Evolutionary conservation across 1,140 invertebrate genomes (phyloP).

Genomic region (Vanessa atalanta): DNA sequence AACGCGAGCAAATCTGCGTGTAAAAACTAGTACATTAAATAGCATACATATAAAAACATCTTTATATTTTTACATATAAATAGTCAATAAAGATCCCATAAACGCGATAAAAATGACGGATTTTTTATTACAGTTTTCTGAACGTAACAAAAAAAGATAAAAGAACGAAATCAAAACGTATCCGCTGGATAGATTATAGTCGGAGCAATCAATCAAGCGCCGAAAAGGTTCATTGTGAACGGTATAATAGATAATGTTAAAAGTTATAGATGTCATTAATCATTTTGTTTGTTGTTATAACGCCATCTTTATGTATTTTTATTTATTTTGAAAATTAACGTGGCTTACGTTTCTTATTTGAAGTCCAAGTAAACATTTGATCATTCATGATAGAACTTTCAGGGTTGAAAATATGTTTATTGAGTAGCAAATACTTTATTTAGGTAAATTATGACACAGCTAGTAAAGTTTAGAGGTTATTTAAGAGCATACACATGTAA

Average conservation of each 20-base stretch:
- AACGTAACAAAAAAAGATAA: neutral
- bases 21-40: too few species aligned
- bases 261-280: conserved; percentile 36
- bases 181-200: neutral
- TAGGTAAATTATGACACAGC: too few species aligned
- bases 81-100: neutral
- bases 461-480: too few species aligned
- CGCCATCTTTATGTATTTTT: conserved; percentile 9
- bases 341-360: neutral
- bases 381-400: too few species aligned
- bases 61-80: neutral
- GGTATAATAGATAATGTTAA: conserved; percentile 32
- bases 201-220: conserved; percentile 26
- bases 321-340: conserved; percentile 1
- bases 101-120: neutral
- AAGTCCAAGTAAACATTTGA: neutral
- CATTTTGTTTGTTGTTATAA: conserved; percentile 14
- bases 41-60: too few species aligned
- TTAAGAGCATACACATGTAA: too few species aligned
- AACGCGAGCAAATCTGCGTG: too few species aligned
- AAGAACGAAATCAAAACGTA: neutral
- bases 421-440: too few species aligned
- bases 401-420: too few species aligned
- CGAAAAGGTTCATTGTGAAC: conserved; percentile 21
- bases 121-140: neutral